Evolutionary conservation across 1,140 invertebrate genomes (phyloP), one percentile per base, ranked within the genome.

Genomic region (Carposina sasakii): DNA sequence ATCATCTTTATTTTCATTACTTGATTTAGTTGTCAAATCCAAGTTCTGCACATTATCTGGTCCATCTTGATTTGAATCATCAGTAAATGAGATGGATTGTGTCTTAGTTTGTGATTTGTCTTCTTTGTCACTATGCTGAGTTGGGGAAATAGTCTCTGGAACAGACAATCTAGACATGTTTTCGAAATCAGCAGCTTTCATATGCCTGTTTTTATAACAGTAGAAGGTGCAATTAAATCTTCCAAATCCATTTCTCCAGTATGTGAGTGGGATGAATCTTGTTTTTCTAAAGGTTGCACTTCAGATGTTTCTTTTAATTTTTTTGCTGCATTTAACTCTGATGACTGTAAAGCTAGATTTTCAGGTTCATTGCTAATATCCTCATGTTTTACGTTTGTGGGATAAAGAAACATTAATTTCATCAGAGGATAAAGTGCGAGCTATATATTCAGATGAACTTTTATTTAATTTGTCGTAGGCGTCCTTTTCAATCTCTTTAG

Each of bases 391-490:
- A n/a, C 82, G 63, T 70, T 86, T 87, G 43, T 67, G 59, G 10
- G 61, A 40, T 37, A 67, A 57, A 54, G 67, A 61, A 28, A 63
- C 45, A 51, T 52, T 60, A 31, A 49, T 53, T 33, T 84, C 82
- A 37, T 87, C 85, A 40, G 87, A 86, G 6, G 87, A 81, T 28
- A 90, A 54, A 39, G 85, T 86, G 57, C 90, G 87, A 6, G 91
- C 87, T 23, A 92, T 82, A 53, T 92, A 85, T 63, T 93, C 91
- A 23, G 90, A 88, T 54, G 89, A 91, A 36, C 88, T 90, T 76
- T 90, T 89, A 56, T 86, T 90, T 12, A 91, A 70, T 60, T 91
- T 90, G 37, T 92, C 91, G 45, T 92, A 87, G 6, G 88, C 87
- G 58, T 94, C 92, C 67, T 92, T 87, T 49, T 79, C 81, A 36